Base-by-base conservation (phyloP, 2,113 vertebrate species). In the Crocuta crocuta region DNA sequence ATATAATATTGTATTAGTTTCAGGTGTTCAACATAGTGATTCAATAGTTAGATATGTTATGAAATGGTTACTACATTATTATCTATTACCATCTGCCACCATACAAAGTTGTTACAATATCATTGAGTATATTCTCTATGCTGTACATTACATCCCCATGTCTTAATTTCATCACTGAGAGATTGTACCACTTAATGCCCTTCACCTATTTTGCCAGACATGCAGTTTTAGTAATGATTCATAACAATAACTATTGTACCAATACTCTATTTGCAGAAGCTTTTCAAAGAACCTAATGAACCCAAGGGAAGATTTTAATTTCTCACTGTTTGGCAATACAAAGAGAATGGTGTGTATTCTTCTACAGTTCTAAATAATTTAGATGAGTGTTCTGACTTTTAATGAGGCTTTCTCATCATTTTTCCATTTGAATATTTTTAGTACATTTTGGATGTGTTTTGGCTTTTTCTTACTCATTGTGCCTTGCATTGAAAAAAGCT, bases 331-430 rank as follows among this genome's bases (percentile, higher is more conserved):
- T 74, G 53, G 21, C 16, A 91, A 24, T 80, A 58, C 15, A n/a
- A 61, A 91, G 4, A 68, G n/a, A 89, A 82, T 53, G 2, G 7
- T 66, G 16, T 73, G 5, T 4, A 76, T 48, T 66, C 7, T 45
- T 92, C 63, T 48, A 63, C 33, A 70, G 48, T 89, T 23, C 31
- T 93, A 70, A 89, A 70, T 94, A 97, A 93, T 95, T 94, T 43
- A 88, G 7, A 79, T 73, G 10, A 68, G 1, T 61, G n/a, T 80
- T 92, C 43, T 97, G 26, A 86, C 48, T 74, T 94, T 92, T 89
- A 87, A 31, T 76, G 50, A 85, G 12, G 2, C 0, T 70, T 74
- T 81, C 87, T 83, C 8, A 35, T 92, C 28, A 86, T 8, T 95
- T 76, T 66, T 95, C 43, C 9, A 84, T 66, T 95, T 71, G 2